Evolutionary conservation across 2,888 invertebrate genomes (phyloP).

Genomic region (Dioctria linearis): DNA sequence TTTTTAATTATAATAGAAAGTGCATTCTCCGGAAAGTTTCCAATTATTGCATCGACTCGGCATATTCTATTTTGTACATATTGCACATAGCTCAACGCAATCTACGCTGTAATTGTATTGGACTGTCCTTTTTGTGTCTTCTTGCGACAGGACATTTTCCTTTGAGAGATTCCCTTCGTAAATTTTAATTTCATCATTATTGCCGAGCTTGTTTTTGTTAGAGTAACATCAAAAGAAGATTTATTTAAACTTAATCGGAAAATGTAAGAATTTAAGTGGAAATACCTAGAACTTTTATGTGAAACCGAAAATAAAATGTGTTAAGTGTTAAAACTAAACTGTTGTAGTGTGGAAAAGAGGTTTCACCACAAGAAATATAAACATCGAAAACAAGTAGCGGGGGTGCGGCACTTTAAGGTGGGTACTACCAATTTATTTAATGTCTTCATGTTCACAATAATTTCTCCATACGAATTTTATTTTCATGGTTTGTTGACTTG

Average conservation of each 20-base stretch:
- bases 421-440: not conserved
- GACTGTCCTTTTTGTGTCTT: not conserved
- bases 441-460: not conserved
- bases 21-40: not conserved
- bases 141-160: conserved; percentile 5
- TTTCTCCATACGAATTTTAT: not conserved
- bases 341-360: not conserved
- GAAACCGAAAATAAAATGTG: not conserved
- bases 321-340: not conserved
- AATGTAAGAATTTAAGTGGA: not conserved
- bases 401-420: not conserved
- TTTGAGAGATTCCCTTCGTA: conserved; percentile 10
- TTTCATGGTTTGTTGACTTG: not conserved
- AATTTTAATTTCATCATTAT: conserved; percentile 11
- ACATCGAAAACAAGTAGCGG: not conserved
- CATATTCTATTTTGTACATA: not conserved
- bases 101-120: too few species aligned
- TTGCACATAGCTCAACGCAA: not conserved
- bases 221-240: conserved; percentile 3
- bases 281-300: not conserved
- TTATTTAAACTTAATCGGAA: not conserved
- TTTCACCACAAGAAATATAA: not conserved
- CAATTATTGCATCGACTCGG: not conserved
- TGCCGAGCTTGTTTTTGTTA: not conserved
- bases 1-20: conserved; percentile 14